phyloP scores from a whole-genome alignment of 2,113 vertebrate genomes.

The Bagarius yarrelli region DNA sequence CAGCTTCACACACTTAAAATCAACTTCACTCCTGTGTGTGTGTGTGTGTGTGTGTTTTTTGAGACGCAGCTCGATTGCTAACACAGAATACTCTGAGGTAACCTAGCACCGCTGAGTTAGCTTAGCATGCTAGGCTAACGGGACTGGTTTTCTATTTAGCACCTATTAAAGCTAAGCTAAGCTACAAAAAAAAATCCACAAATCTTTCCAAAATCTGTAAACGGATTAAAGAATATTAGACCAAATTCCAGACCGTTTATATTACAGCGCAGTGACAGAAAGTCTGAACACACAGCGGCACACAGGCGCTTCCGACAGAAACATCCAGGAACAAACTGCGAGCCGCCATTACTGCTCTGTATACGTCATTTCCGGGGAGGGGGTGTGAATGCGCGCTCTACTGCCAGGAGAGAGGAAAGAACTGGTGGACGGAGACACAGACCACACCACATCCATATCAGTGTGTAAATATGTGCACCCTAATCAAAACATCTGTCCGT shows the following conservation, averaged over 20 bases:
- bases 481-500: too few relatives aligned
- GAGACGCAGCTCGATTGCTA: conserved; percentile 1
- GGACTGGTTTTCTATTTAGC: conserved; percentile 5
- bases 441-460: not conserved
- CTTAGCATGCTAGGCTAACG: conserved; percentile 27
- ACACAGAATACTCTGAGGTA: not conserved
- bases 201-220: not conserved
- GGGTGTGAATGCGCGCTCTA: not conserved
- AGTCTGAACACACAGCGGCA: conserved; percentile 2
- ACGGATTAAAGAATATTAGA: not conserved
- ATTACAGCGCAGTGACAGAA: not conserved
- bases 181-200: not conserved
- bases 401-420: not conserved
- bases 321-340: conserved; percentile 58
- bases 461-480: too few relatives aligned
- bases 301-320: not conserved
- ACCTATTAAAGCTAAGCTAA: conserved; percentile 22
- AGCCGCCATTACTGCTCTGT: conserved; percentile 57
- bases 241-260: not conserved
- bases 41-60: not conserved
- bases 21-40: not conserved
- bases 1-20: not conserved
- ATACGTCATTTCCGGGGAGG: conserved; percentile 53
- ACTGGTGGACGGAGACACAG: not conserved
- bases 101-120: not conserved